A percentile compares a stretch with the other conserved stretches of the same genome.
phyloP scores from a whole-genome alignment of 1,140 invertebrate genomes.

The Drosophila chauvacae region DNA sequence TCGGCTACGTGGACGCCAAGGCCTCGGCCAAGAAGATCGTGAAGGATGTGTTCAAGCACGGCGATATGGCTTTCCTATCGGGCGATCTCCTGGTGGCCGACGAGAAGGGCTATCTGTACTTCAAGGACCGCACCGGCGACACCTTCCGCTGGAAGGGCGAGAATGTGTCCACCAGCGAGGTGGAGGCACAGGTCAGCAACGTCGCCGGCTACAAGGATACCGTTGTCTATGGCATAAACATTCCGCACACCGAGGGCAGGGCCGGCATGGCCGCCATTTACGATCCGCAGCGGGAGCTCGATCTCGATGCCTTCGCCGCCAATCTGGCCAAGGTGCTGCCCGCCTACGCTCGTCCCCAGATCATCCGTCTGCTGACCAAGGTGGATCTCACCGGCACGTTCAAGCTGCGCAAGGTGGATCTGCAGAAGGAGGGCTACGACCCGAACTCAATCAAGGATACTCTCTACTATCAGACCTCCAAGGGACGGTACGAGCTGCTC shows the following conservation, averaged over 20 bases:
- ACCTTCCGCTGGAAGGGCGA: conserved; percentile 99
- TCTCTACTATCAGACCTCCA: conserved; percentile 88
- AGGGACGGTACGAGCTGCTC: conserved; percentile 85
- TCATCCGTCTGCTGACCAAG: conserved; percentile 91
- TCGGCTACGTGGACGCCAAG: conserved; percentile 96
- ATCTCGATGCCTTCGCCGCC: conserved; percentile 88
- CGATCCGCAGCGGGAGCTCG: conserved; percentile 89
- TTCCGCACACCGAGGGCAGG: conserved; percentile 92
- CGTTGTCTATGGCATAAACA: conserved; percentile 94
- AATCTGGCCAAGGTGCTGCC: conserved; percentile 91
- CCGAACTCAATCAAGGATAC: conserved; percentile 91
- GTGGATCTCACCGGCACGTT: conserved; percentile 97
- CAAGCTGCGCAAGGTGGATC: conserved; percentile 96
- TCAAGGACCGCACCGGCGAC: conserved; percentile 98
- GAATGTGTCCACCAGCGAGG: conserved; percentile 98
- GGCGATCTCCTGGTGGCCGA: conserved; percentile 97
- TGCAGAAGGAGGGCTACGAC: conserved; percentile 96
- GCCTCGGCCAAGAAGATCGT: conserved; percentile 98
- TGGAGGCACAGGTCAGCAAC: conserved; percentile 97
- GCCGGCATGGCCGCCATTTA: conserved; percentile 98
- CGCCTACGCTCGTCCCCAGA: conserved; percentile 94
- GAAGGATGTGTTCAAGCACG: conserved; percentile 93
- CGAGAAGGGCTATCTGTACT: conserved; percentile 96
- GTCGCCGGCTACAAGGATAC: conserved; percentile 94
- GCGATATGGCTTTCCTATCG: conserved; percentile 96